Conservation (phyloP, 2,113 vertebrate species). For the Tympanuchus pallidicinctus region DNA sequence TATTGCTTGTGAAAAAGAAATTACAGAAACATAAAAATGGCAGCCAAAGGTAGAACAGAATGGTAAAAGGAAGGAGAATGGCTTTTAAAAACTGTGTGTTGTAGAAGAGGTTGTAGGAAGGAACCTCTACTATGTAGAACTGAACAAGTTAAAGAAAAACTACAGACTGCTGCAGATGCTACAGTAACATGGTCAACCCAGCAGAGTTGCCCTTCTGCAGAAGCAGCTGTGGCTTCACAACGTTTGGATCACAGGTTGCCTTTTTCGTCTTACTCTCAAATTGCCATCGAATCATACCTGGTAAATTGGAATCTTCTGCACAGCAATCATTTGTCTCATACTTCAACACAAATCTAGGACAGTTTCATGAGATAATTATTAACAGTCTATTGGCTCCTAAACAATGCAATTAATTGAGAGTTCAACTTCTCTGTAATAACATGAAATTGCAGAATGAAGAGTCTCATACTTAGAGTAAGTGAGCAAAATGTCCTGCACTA, state of each 20-base stretch:
- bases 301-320: neutral
- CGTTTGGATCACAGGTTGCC: neutral
- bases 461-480: neutral
- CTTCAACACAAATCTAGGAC: neutral
- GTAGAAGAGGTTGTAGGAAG: neutral
- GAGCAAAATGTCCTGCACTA: neutral
- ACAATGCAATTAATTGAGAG: neutral
- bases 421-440: neutral
- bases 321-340: neutral
- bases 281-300: neutral
- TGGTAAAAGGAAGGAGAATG: neutral
- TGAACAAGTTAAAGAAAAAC: conserved; percentile 10
- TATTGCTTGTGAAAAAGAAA: neutral
- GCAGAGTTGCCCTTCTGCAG: neutral
- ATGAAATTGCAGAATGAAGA: neutral
- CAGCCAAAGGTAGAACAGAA: neutral
- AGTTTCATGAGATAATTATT: neutral
- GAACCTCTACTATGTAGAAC: neutral
- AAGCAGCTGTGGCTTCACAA: neutral
- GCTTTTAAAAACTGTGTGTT: neutral
- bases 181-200: neutral
- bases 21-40: neutral
- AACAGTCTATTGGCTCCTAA: neutral
- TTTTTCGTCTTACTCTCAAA: neutral
- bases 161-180: neutral